Conservation (phyloP, 2,113 vertebrate genomes). For the Macrotis lagotis region DNA sequence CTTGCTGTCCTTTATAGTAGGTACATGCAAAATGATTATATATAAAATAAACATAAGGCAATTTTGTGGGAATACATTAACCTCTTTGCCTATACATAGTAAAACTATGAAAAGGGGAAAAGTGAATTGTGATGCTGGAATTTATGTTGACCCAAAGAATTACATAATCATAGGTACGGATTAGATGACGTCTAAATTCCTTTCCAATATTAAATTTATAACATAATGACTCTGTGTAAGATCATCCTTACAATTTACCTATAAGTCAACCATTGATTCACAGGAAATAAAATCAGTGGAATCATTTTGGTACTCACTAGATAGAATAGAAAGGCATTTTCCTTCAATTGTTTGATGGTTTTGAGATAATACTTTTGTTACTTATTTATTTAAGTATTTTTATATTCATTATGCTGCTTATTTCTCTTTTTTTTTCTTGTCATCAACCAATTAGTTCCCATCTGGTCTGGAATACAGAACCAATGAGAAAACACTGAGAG, state of each 20-base stretch:
- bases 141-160: background rate
- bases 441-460: background rate
- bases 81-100: background rate
- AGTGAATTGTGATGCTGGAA: background rate
- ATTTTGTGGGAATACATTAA: background rate
- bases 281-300: slow-evolving; percentile 10
- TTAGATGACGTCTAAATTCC: background rate
- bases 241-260: background rate
- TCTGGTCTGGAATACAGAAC: background rate
- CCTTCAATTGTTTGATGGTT: slow-evolving; percentile 37
- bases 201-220: background rate
- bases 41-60: background rate
- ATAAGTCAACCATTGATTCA: background rate
- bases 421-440: slow-evolving; percentile 25
- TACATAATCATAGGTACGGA: background rate
- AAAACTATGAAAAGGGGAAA: background rate
- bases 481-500: background rate
- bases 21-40: background rate
- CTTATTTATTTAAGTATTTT: slow-evolving; percentile 11
- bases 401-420: slow-evolving; percentile 27
- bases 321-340: slow-evolving; percentile 7
- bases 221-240: background rate
- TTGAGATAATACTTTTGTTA: background rate
- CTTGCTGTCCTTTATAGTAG: background rate
- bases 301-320: background rate